phyloP scores from a whole-genome alignment of 2,888 invertebrate genomes.

The Oscheius sp. region DNA sequence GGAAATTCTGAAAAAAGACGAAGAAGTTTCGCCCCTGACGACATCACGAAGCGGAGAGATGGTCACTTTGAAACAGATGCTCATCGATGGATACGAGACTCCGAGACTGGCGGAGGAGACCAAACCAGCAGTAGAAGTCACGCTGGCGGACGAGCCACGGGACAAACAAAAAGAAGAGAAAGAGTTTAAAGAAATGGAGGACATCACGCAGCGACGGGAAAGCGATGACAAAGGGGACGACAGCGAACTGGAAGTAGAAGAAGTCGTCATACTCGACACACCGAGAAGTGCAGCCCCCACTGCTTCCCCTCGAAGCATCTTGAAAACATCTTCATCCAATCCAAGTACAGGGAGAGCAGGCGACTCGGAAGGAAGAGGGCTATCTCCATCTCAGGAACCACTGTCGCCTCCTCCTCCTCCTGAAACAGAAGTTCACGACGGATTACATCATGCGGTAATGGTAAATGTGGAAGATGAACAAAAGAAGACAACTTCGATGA shows the following conservation, averaged over 20 bases:
- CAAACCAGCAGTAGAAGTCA: background rate
- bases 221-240: background rate
- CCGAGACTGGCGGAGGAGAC: conserved; percentile 7
- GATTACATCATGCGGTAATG: conserved; percentile 17
- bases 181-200: conserved; percentile 22
- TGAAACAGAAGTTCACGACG: background rate
- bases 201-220: background rate
- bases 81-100: conserved; percentile 3
- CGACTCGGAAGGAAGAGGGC: background rate
- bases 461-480: conserved; percentile 11
- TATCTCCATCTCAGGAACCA: conserved; percentile 6
- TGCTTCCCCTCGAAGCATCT: conserved; percentile 12
- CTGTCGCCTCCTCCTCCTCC: background rate
- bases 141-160: background rate
- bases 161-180: conserved; percentile 9
- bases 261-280: background rate
- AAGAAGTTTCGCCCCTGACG: background rate
- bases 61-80: conserved; percentile 12
- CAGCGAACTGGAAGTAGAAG: conserved; percentile 22
- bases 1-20: conserved; percentile 13
- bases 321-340: conserved; percentile 15
- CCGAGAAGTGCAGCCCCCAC: background rate
- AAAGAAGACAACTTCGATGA: conserved; percentile 4
- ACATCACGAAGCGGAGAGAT: conserved; percentile 11
- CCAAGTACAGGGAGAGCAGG: conserved; percentile 4